Evolutionary conservation across 1,140 invertebrate genomes (phyloP), one percentile per base, ranked within the genome.

Genomic region (Plectrocnemia conspersa): DNA sequence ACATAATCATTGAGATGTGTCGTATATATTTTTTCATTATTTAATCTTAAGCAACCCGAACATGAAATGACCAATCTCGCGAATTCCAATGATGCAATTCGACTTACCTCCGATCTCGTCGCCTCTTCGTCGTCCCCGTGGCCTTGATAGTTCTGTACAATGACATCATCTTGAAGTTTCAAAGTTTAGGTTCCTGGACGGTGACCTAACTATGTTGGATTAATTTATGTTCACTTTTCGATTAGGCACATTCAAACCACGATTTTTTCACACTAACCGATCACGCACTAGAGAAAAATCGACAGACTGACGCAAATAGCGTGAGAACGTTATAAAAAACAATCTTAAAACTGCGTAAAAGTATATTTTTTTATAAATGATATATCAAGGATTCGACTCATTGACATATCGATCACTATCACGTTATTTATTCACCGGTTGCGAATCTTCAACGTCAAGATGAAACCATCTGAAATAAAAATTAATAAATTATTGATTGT

Each of bases 111-210:
- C 58, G 22, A 32, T 61, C 58, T 27, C 58, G 41, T 18, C 58
- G 49, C 32, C 58, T 56, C 32, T 61, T 61, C 15, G 58, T 52
- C 6, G 58, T 61, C 32, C 58, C 58, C 10, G 58, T 61, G 23
- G 58, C 58, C 58, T 61, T 61, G 58, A 61, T 61, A 24, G 58
- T 61, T 54, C 58, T 56, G 54, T 61, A 61, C 13, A 61, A 22
- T 61, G 58, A 61, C 58, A 61, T 61, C 58, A 61, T 61, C 50
- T 56, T 61, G 54, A 54, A 4, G 13, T n/a, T n/a, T n/a, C n/a
- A n/a, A 10, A 16, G 19, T 55, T 32, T 23, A 40, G 44, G 9
- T 23, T 55, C 24, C 42, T 29, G 23, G 36, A 10, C 33, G 40
- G 6, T 52, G 53, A 60, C 35, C 47, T 47, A 55, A 52, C 48